These are phyloP conservation scores for Clanis bilineata DNA, from an alignment of 2,888 invertebrate species.

Conservation along the genomic window DNA sequence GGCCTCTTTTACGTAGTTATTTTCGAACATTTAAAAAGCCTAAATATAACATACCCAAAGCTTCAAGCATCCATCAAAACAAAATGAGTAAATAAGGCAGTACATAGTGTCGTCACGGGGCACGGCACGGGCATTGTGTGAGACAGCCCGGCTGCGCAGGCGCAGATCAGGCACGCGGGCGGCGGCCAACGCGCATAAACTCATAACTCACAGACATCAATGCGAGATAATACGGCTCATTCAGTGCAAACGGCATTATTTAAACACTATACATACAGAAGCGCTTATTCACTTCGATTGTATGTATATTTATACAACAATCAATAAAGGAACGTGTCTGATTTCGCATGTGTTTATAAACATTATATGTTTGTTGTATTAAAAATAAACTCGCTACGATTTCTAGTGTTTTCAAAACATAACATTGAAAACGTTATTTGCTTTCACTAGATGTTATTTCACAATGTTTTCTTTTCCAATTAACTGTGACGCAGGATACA, in stretches of 20 bases:
- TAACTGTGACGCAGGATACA: neutral
- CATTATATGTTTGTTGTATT: constrained; percentile 9
- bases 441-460: neutral
- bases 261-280: constrained; percentile 32
- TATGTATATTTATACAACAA: constrained; percentile 14
- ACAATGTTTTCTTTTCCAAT: neutral
- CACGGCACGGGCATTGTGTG: constrained; percentile 55
- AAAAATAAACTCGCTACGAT: constrained; percentile 9
- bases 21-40: neutral
- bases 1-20: neutral
- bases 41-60: neutral
- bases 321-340: constrained; percentile 13
- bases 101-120: constrained; percentile 46
- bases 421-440: constrained; percentile 1
- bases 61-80: neutral
- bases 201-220: constrained; percentile 48
- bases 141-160: constrained; percentile 63
- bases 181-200: constrained; percentile 38
- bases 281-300: constrained; percentile 6
- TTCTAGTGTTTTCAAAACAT: constrained; percentile 9
- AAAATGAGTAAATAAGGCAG: constrained; percentile 1
- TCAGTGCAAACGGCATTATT: constrained; percentile 53
- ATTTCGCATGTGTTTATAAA: constrained; percentile 9
- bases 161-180: constrained; percentile 29
- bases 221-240: constrained; percentile 62